Evolutionary conservation across 2,888 invertebrate genomes (phyloP), one percentile per base, ranked within the genome.

Genomic region (Acanthosepion pharaonis): DNA sequence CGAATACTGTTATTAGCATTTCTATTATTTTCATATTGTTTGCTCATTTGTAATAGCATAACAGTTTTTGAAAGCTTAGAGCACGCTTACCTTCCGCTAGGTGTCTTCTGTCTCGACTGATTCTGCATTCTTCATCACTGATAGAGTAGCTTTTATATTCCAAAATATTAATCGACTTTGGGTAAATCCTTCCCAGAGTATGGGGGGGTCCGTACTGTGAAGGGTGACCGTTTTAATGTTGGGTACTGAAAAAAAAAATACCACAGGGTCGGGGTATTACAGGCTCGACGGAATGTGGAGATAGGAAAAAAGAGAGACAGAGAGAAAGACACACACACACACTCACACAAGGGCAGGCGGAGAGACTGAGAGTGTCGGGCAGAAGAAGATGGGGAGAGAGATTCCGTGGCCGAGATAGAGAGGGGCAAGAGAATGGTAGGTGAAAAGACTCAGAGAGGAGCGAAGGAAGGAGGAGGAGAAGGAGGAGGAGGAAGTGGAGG

Each of bases 301-400:
- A 78, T 78, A n/a, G n/a, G 78, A n/a, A 78, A 78, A 78, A 78
- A 78, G 78, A n/a, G 78, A 78, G 78, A 78, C 78, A n/a, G 78
- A 78, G 78, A 78, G 78, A 78, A 11, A 42, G 42, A 42, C 42
- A 78, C 78, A n/a, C 78, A 78, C 78, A 78, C 78, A 78, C 78
- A 78, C 78, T 78, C 78, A 78, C 78, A 78, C 78, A 78, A 78
- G 92, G 28, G 48, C 49, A 92, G 92, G 51, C 49, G 51, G 49
- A 92, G 51, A 92, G 92, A 92, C 49, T 51, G 92, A 92, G 92
- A 92, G 92, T 51, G 92, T 51, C 49, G 51, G 92, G 51, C 49
- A 92, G 92, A 92, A 51, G 92, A n/a, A 51, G 92, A 92, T 92
- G 42, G 51, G 48, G 48, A 48, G 49, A 49, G 92, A 42, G 91